Base-by-base conservation (phyloP, 2,113 vertebrate species). In the Aythya baeri region DNA sequence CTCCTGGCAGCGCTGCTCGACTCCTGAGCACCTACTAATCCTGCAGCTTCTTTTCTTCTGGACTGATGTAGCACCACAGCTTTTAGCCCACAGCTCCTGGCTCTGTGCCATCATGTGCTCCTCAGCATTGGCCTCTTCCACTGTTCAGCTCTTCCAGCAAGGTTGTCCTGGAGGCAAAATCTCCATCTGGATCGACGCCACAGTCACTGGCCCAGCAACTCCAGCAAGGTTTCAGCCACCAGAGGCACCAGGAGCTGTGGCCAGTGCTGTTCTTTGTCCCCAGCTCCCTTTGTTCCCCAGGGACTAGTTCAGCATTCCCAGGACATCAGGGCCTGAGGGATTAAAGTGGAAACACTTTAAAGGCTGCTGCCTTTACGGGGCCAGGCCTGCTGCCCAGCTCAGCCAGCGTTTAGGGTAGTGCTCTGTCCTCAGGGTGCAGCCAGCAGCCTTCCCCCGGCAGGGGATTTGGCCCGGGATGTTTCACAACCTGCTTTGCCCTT, bases 71-170 rank as follows among this genome's bases (percentile, higher is more conserved):
- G 44, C 54, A 43, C 27, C 86, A n/a, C 43, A 52, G 31, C 55
- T 70, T 44, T 31, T 13, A 31, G 27, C 43, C 49, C 38, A 11
- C 41, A 38, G 46, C 13, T 67, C 20, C 46, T 7, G 6, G 16
- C 31, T 21, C 44, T 2, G 0, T 12, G 17, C 41, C 41, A 23
- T 8, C 0, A 3, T 38, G 18, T 7, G 0, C 76, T 17, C 34
- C 50, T 49, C 11, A 7, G 7, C 1, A 4, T 31, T 38, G 21
- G 27, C 20, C 25, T n/a, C 27, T 54, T 26, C 22, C 10, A 29
- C 22, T 34, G 36, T 65, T 6, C 41, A 31, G 34, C 15, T 73
- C 26, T 9, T 66, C 26, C 36, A 54, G 29, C 23, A 22, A 41
- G n/a, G n/a, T 46, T n/a, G 16, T 21, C 23, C 54, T 41, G 59